These are phyloP conservation scores for Nettapus auritus DNA, from an alignment of 2,113 vertebrate genomes.

Conservation along the genomic window DNA sequence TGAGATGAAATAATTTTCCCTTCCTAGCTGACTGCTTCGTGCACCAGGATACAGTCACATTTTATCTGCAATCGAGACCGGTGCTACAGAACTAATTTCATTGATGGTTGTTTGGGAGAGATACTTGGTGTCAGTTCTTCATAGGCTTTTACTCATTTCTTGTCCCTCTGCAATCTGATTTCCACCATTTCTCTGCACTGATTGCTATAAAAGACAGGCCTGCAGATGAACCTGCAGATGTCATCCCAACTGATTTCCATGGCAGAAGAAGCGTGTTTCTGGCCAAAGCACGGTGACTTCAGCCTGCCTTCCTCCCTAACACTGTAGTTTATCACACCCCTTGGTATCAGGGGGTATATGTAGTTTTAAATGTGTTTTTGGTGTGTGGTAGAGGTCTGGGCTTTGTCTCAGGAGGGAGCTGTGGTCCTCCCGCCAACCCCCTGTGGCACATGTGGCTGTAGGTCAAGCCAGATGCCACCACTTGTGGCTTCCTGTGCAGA, in stretches of 20 bases:
- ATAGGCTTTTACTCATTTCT: background rate
- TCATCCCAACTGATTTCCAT: background rate
- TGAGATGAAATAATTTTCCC: constrained; percentile 11
- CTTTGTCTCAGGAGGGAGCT: background rate
- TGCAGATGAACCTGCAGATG: background rate
- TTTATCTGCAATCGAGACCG: background rate
- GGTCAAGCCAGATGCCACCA: background rate
- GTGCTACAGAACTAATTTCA: background rate
- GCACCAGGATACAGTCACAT: background rate
- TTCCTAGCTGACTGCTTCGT: background rate
- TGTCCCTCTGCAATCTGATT: background rate
- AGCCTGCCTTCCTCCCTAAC: background rate
- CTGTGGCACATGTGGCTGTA: rapidly evolving
- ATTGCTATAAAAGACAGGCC: background rate
- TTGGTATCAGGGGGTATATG: too few relatives aligned
- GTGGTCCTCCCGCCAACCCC: background rate
- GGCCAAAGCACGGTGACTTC: background rate
- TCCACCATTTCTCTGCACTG: background rate
- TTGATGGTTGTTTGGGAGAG: background rate
- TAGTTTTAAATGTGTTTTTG: background rate
- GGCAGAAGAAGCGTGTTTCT: background rate
- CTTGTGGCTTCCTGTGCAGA: background rate
- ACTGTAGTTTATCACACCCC: background rate
- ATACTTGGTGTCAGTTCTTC: background rate
- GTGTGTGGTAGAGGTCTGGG: background rate